Evolutionary conservation across 2,888 invertebrate genomes (phyloP).

Genomic region (Heterodera filipjevi): DNA sequence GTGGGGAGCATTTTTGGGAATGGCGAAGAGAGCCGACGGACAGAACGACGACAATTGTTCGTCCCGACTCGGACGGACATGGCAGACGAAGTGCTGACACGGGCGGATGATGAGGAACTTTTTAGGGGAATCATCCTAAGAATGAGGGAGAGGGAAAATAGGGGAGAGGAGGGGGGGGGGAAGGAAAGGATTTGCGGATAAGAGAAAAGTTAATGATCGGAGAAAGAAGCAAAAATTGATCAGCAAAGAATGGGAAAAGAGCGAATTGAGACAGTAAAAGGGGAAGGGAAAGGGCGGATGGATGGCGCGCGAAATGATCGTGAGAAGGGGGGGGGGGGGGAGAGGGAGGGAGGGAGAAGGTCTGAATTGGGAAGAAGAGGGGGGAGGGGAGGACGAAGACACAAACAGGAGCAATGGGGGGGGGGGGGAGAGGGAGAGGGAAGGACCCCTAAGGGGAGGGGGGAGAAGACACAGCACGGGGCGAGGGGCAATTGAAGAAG

Average conservation of each 20-base stretch:
- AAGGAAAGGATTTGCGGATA: background rate
- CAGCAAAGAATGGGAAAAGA: background rate
- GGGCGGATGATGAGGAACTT: background rate
- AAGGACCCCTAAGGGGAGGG: background rate
- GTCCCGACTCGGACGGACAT: background rate
- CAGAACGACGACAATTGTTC: background rate
- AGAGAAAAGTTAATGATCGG: background rate
- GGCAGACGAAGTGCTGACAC: slow-evolving; percentile 10
- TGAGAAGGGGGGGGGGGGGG: slow-evolving; percentile 1
- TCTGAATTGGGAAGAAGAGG: background rate
- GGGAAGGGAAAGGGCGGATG: background rate
- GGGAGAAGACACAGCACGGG: background rate
- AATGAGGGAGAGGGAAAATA: no score
- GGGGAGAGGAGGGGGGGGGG: background rate
- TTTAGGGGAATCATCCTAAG: background rate
- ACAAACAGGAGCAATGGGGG: background rate
- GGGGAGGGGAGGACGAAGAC: background rate
- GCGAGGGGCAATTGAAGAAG: background rate
- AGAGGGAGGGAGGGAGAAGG: background rate
- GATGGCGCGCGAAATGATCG: background rate
- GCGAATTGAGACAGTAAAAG: slow-evolving; percentile 9
- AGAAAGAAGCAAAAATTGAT: background rate
- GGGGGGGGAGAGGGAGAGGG: background rate
- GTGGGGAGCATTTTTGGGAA: slow-evolving; percentile 8
- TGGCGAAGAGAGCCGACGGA: slow-evolving; percentile 13